Percentiles rank a stretch among this genome's conserved stretches.
phyloP scores from a whole-genome alignment of 30 jellyfish, hydroid and myxozoan species.

The Turritopsis rubra region DNA sequence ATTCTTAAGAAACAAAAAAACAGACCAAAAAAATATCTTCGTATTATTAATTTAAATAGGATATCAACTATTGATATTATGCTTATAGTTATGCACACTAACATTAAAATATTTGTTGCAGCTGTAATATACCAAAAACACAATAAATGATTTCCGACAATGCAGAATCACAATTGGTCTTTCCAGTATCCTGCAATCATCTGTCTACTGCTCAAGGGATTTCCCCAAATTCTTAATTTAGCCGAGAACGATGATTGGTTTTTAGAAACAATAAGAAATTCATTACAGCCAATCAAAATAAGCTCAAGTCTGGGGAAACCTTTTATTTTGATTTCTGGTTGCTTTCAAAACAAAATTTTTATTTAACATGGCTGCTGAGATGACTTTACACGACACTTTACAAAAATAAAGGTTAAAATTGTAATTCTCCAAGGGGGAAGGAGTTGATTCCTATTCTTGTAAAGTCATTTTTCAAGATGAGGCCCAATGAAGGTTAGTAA shows the following conservation, averaged over 20 bases:
- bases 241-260: neutral
- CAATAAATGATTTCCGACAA: neutral
- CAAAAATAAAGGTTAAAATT: neutral
- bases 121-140: neutral
- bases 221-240: slow-evolving; percentile 1
- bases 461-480: neutral
- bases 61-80: neutral
- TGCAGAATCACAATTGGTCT: neutral
- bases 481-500: neutral
- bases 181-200: neutral
- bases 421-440: neutral
- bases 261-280: neutral
- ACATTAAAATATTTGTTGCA: neutral
- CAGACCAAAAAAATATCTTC: neutral
- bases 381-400: neutral
- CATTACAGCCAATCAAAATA: neutral
- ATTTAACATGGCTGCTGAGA: neutral
- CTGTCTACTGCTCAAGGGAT: neutral
- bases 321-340: slow-evolving; percentile 14
- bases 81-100: neutral
- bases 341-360: slow-evolving; percentile 36
- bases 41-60: neutral
- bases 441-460: neutral
- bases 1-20: too few relatives aligned
- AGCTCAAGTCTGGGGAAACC: slow-evolving; percentile 20